A percentile compares a stretch with the other conserved stretches of the same genome.
Evolutionary conservation across 2,888 invertebrate species (phyloP).

Genomic region (Trachelus tabidus): DNA sequence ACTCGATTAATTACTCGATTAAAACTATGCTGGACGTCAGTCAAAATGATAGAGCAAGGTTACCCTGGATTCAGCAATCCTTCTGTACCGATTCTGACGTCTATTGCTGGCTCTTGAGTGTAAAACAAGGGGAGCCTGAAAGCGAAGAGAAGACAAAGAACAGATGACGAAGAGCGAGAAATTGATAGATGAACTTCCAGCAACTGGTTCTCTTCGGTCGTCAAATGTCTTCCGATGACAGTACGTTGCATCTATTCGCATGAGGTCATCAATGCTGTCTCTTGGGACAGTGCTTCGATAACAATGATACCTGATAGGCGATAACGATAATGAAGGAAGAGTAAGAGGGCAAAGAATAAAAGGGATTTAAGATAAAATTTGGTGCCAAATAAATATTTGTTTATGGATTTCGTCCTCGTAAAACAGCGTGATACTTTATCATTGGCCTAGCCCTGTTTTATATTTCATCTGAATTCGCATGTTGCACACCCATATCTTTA

Average conservation of each 20-base stretch:
- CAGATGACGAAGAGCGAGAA: background rate
- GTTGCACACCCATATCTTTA: background rate
- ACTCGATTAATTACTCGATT: no score
- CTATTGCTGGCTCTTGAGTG: background rate
- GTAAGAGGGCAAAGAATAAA: background rate
- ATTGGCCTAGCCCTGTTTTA: background rate
- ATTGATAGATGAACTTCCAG: background rate
- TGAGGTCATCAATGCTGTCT: background rate
- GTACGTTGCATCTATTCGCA: no score
- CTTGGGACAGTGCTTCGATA: background rate
- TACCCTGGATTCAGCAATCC: background rate
- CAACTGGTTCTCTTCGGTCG: no score
- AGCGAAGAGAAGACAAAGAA: no score
- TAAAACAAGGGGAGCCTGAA: background rate
- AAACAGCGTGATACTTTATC: background rate
- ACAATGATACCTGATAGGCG: background rate
- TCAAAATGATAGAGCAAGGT: background rate
- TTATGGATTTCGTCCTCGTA: background rate
- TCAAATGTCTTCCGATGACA: no score
- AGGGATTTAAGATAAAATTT: background rate
- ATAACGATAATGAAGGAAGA: background rate
- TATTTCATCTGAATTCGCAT: background rate
- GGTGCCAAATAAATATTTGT: background rate
- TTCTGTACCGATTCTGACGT: background rate
- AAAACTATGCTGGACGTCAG: background rate